A percentile compares a stretch with the other conserved stretches of the same genome.
Evolutionary conservation across 2,797 vertebrate species (phyloP).

Genomic region (Gadopsis marmoratus): DNA sequence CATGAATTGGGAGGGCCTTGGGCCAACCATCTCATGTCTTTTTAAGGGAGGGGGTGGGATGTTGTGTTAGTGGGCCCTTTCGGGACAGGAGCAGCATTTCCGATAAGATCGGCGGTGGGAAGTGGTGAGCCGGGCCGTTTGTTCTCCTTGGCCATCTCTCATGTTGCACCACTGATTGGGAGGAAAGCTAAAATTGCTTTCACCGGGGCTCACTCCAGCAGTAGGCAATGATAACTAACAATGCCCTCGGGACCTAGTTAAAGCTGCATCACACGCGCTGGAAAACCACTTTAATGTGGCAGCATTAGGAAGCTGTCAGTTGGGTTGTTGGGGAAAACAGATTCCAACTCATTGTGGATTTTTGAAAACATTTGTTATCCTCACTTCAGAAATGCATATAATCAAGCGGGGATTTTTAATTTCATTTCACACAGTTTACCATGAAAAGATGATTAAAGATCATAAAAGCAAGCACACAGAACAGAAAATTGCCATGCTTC

Average conservation of each 20-base stretch:
- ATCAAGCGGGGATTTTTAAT: slow-evolving; percentile 83
- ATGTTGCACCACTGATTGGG: slow-evolving; percentile 88
- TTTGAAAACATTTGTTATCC: slow-evolving; percentile 88
- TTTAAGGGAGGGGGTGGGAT: slow-evolving; percentile 67
- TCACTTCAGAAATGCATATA: slow-evolving; percentile 81
- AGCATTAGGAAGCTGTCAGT: slow-evolving; percentile 92
- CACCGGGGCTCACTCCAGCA: slow-evolving; percentile 87
- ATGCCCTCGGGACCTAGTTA: slow-evolving; percentile 96
- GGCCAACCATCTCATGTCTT: slow-evolving; percentile 82
- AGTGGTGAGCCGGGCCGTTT: slow-evolving; percentile 83
- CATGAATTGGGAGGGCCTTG: slow-evolving; percentile 80
- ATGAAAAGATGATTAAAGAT: slow-evolving; percentile 70
- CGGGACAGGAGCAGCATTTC: slow-evolving; percentile 78
- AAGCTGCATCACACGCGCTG: slow-evolving; percentile 89
- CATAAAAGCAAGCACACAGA: slow-evolving; percentile 64
- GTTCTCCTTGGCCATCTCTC: slow-evolving; percentile 87
- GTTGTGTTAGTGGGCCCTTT: slow-evolving; percentile 80
- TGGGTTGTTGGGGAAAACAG: slow-evolving; percentile 87
- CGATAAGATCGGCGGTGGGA: slow-evolving; percentile 85
- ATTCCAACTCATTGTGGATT: slow-evolving; percentile 81
- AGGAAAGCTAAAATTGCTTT: slow-evolving; percentile 90
- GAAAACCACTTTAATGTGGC: slow-evolving; percentile 94
- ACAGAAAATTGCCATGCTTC: slow-evolving; percentile 41
- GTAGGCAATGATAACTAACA: slow-evolving; percentile 96
- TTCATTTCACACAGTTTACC: slow-evolving; percentile 79